Evolutionary conservation across 2,797 vertebrate genomes (phyloP), one percentile per base, ranked within the genome.

Genomic region (Philypnodon macrostomus): DNA sequence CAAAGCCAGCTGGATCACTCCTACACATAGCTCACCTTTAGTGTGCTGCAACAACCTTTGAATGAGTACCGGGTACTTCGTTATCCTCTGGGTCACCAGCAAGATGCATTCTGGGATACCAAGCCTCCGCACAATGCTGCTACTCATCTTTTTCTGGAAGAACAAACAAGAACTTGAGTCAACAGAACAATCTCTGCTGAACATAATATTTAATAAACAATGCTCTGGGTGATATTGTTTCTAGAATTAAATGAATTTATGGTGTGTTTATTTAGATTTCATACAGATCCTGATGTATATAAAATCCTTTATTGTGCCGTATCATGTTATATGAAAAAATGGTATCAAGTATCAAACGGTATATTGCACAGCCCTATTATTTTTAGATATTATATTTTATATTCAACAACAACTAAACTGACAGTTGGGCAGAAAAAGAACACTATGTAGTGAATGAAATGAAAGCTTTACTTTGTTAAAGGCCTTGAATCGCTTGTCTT

Each of bases 61-160:
- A 51, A 99, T 86, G 58, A 99, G 75, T 47, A 98, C 94, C 0
- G 97, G 96, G 73, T 99, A 98, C 79, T 99, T 99, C 21, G 97
- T 99, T 80, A 99, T 96, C 68, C 97, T 90, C 84, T 99, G 97
- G 4, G 97, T 99, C 45, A 99, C 95, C 46, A 99, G 81, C 71
- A 98, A 75, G 63, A 99, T 95, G 82, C 95, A 99, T 69, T 99
- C 97, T 7, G 95, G 94, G 77, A 99, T 92, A 17, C 96, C 92
- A 18, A 98, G 89, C n/a, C 97, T 87, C 30, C 95, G 90, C 50
- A 98, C 96, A 4, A 97, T 74, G 1, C 93, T 87, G 67, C 94
- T 93, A 71, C 93, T 96, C 94, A 97, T 97, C 85, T 97, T 99
- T 90, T 93, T 95, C 97, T 99, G 77, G 40, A 83, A 77, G 21